Evolutionary conservation across 2,888 invertebrate species (phyloP), one percentile per base, ranked within the genome.

Genomic region (Tuberolachnus salignus): DNA sequence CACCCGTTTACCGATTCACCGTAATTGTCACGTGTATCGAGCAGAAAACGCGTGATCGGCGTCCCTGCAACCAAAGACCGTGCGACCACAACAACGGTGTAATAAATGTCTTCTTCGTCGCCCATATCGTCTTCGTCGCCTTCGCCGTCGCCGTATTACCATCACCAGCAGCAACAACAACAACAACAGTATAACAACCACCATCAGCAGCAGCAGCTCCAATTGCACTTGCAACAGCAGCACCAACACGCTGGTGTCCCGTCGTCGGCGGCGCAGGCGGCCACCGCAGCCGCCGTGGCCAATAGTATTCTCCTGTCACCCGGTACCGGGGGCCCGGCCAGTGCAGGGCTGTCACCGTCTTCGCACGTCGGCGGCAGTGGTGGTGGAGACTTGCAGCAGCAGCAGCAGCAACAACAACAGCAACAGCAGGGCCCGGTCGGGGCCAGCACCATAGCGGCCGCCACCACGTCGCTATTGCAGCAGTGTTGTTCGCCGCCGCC

Each of bases 41-140:
- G n/a, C n/a, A n/a, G n/a, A n/a, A n/a, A n/a, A n/a, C n/a, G n/a
- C n/a, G n/a, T n/a, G n/a, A n/a, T n/a, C n/a, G n/a, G n/a, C n/a
- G n/a, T n/a, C n/a, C n/a, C n/a, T n/a, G n/a, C n/a, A n/a, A n/a
- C n/a, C n/a, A 51, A 51, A 14, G 49, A 14, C 23, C 23, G 57
- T 23, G 57, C 57, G 14, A 57, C 57, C 59, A 26, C 26, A 16
- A n/a, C n/a, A 16, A 57, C 70, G 44, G 57, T 16, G 14, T n/a
- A 63, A 51, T 49, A 61, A 63, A 73, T 73, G 73, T 72, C 71
- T 72, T 72, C 71, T 57, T 72, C 72, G 61, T 72, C 73, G 63
- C 73, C 73, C 34, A 73, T 73, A 73, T 73, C 73, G 21, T 73
- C 73, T 14, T 73, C 73, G 42, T 73, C 73, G 51, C 63, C 73